Percentiles rank a stretch among this genome's conserved stretches.
Conservation (phyloP, 92 coral and sea anemone species). For the Zoanthus solanderi region DNA sequence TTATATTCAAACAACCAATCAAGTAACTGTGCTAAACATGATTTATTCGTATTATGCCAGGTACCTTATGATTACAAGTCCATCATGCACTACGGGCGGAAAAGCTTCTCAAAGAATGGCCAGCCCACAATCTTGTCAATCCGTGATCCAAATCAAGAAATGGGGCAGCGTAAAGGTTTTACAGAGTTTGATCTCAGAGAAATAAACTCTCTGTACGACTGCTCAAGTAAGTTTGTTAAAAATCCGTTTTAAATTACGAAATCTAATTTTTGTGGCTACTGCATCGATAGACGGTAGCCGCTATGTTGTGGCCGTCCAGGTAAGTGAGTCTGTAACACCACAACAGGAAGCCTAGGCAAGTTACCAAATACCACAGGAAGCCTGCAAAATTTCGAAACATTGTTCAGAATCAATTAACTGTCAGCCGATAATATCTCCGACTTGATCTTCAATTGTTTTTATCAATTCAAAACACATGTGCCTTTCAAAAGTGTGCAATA, state of each 20-base stretch:
- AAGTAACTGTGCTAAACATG: not conserved
- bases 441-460: no score
- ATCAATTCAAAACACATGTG: no score
- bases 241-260: not conserved
- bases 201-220: constrained; percentile 86
- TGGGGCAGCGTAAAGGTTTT: constrained; percentile 84
- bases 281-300: no score
- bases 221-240: constrained; percentile 64
- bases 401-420: no score
- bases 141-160: constrained; percentile 41
- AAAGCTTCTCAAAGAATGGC: constrained; percentile 75
- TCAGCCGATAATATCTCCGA: no score
- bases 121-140: constrained; percentile 76
- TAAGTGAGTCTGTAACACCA: no score
- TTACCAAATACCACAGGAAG: no score
- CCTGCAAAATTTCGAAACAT: no score
- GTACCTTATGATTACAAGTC: constrained; percentile 85
- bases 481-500: no score
- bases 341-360: no score
- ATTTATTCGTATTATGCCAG: constrained; percentile 45
- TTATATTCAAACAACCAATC: not conserved
- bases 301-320: no score
- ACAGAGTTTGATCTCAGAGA: constrained; percentile 75
- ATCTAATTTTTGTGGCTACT: no score
- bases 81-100: constrained; percentile 90